These are phyloP conservation scores for Drosophila borborema DNA, from an alignment of 2,888 invertebrate species.

Conservation along the genomic window DNA sequence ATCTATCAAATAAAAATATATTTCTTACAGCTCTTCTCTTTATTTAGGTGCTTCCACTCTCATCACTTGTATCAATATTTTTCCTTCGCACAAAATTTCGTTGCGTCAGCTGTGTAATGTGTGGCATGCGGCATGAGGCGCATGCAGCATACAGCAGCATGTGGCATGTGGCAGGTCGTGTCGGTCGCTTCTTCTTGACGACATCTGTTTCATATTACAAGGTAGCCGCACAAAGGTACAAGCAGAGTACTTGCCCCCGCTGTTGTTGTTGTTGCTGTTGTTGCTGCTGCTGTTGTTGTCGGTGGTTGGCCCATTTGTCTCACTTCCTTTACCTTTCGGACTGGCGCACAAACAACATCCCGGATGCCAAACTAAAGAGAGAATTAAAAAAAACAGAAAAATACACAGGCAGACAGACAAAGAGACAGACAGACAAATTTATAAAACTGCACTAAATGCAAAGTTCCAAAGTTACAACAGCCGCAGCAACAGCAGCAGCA, in stretches of 20 bases:
- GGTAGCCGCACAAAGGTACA: conserved; percentile 55
- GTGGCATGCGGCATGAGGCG: conserved; percentile 69
- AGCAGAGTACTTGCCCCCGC: conserved; percentile 37
- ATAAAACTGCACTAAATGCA: conserved; percentile 76
- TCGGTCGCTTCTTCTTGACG: conserved; percentile 35
- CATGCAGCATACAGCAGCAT: conserved; percentile 59
- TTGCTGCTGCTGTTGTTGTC: conserved; percentile 25
- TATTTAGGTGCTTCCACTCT: neutral
- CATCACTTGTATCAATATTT: conserved; percentile 29
- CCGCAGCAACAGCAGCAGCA: conserved; percentile 20
- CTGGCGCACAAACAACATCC: conserved; percentile 72
- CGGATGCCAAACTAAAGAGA: conserved; percentile 68
- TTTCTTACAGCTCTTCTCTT: neutral
- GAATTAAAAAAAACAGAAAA: conserved; percentile 45
- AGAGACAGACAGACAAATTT: conserved; percentile 46
- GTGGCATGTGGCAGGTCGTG: conserved; percentile 71
- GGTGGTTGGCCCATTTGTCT: conserved; percentile 70
- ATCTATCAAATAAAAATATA: neutral
- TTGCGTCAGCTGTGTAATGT: conserved; percentile 38
- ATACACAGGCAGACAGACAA: conserved; percentile 19
- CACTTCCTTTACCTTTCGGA: conserved; percentile 75
- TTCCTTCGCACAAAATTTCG: conserved; percentile 1
- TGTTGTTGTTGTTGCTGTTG: conserved; percentile 26
- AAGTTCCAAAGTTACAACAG: conserved; percentile 74
- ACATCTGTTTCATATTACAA: conserved; percentile 75